Evolutionary conservation across 2,888 invertebrate species (phyloP).

Genomic region (Catocala sponsa): DNA sequence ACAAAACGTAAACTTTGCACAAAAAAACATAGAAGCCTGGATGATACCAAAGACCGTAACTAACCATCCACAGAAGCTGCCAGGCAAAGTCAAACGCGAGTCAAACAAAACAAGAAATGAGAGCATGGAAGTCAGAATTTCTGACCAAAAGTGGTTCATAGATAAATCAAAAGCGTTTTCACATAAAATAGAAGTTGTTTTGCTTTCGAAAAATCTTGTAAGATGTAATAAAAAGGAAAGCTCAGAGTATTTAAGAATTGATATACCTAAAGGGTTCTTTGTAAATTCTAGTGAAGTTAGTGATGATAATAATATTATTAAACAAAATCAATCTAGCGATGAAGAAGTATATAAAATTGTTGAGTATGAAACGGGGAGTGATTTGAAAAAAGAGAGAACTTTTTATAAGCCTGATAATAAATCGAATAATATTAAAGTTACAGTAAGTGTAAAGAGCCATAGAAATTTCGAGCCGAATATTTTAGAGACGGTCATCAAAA

Average conservation of each 20-base stretch:
- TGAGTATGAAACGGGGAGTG: slow-evolving; percentile 72
- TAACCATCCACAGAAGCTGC: slow-evolving; percentile 45
- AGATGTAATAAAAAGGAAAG: slow-evolving; percentile 53
- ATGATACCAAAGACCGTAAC: slow-evolving; percentile 71
- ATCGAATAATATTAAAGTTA: slow-evolving; percentile 55
- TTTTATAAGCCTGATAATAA: slow-evolving; percentile 38
- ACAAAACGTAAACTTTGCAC: slow-evolving; percentile 65
- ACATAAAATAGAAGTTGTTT: slow-evolving; percentile 69
- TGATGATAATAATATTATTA: slow-evolving; percentile 49
- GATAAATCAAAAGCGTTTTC: slow-evolving; percentile 71
- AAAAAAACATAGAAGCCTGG: slow-evolving; percentile 73
- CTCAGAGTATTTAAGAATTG: slow-evolving; percentile 70
- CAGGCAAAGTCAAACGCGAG: slow-evolving; percentile 31
- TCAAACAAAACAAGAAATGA: slow-evolving; percentile 39
- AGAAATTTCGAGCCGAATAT: slow-evolving; percentile 51
- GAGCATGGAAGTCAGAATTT: slow-evolving; percentile 59
- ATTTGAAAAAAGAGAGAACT: slow-evolving; percentile 49
- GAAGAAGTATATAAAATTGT: slow-evolving; percentile 77
- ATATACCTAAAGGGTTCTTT: slow-evolving; percentile 76
- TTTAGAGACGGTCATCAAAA: slow-evolving; percentile 56
- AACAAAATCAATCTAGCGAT: slow-evolving; percentile 62
- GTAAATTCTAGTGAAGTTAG: slow-evolving; percentile 54
- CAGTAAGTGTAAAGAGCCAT: slow-evolving; percentile 58
- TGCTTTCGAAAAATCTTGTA: slow-evolving; percentile 64
- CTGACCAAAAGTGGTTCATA: slow-evolving; percentile 69